Evolutionary conservation across 1,140 invertebrate genomes (phyloP).

Genomic region (Nylanderia fulva): DNA sequence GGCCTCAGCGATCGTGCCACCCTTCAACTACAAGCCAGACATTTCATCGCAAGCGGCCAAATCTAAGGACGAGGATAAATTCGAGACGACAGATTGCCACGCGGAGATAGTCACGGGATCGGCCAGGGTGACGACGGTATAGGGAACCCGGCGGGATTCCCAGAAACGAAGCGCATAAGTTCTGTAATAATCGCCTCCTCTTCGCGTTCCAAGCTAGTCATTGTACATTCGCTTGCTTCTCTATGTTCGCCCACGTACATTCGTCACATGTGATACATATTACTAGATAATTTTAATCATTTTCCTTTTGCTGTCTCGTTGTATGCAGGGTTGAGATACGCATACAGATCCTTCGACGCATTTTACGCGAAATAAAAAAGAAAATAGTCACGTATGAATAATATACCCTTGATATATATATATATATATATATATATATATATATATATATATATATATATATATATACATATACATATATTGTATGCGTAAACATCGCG

Average conservation of each 20-base stretch:
- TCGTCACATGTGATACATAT: slow-evolving; percentile 50
- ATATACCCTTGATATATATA: slow-evolving; percentile 26
- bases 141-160: slow-evolving; percentile 38
- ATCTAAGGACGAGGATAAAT: slow-evolving; percentile 68
- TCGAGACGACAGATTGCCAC: slow-evolving; percentile 63
- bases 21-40: slow-evolving; percentile 86
- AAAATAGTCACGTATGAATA: slow-evolving; percentile 22
- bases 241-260: slow-evolving; percentile 31
- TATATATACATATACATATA: too few species aligned
- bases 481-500: slow-evolving; percentile 13
- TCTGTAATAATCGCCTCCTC: slow-evolving; percentile 63
- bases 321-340: slow-evolving; percentile 36
- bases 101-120: slow-evolving; percentile 78
- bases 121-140: slow-evolving; percentile 81
- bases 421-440: too few species aligned
- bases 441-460: too few species aligned
- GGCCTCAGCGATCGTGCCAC: slow-evolving; percentile 85
- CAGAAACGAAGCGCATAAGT: slow-evolving; percentile 31
- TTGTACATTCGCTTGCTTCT: slow-evolving; percentile 69
- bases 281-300: slow-evolving; percentile 63
- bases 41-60: slow-evolving; percentile 62
- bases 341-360: slow-evolving; percentile 25
- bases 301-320: slow-evolving; percentile 46
- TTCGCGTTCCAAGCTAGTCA: slow-evolving; percentile 75
- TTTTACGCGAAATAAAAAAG: slow-evolving; percentile 30